Base-by-base conservation (phyloP, 2,113 vertebrate genomes). In the Chamaea fasciata region DNA sequence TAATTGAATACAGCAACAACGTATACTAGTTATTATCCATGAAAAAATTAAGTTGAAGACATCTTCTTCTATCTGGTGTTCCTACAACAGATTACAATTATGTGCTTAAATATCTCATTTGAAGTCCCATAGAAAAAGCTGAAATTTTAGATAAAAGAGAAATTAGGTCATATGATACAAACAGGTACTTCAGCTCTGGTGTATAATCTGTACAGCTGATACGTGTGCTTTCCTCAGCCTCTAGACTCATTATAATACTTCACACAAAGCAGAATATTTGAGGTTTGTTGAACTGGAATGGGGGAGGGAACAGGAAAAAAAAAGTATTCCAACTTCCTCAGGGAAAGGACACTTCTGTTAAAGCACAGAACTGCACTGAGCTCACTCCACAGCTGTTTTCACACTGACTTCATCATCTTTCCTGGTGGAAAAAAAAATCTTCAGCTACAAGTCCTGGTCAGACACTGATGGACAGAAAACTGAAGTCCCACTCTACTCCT, bases 261-360 rank as follows among this genome's bases (percentile, higher is more conserved):
- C 53, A 76, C 27, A 59, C 7, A 44, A 64, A 18, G 23, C 39
- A 95, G 11, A 71, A 60, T 5, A 11, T 21, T 39, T 62, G 33
- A 87, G 11, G 6, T 56, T 35, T 50, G 22, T 18, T 68, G 23
- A 59, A 67, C 2, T 13, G 33, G 24, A 23, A 62, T 19, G 6
- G 18, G 23, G 13, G 2, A 3, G 5, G 1, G 8, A 30, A 20
- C 14, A 33, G 4, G 2, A 27, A 31, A 27, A 42, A 55, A 28
- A 62, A n/a, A 2, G 14, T 24, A 14, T 30, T 86, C 74, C n/a
- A 22, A 62, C 33, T 59, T 46, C 8, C 2, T 7, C 20, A n/a
- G 18, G 8, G 26, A 70, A 23, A 79, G 33, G 5, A 53, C 21
- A 27, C 42, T 73, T 33, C 26, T 53, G 10, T 39, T 65, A 39